Evolutionary conservation across 1,140 invertebrate genomes (phyloP).

Genomic region (Ptiloglossa arizonensis): DNA sequence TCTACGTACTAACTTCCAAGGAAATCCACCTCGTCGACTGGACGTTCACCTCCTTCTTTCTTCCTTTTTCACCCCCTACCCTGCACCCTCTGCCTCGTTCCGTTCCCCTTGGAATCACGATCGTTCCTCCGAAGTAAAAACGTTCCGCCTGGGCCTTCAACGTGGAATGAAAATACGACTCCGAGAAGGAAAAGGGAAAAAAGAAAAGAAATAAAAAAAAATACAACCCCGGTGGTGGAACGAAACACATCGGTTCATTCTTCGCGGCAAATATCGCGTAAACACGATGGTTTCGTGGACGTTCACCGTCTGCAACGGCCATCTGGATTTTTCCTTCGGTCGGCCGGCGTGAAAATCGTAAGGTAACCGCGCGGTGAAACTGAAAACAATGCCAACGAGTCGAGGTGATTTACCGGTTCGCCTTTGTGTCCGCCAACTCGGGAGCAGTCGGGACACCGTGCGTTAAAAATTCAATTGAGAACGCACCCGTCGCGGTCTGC

Average conservation of each 20-base stretch:
- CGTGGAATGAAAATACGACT: no score
- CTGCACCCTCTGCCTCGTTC: neutral
- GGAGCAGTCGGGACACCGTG: neutral
- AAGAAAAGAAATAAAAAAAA: conserved; percentile 34
- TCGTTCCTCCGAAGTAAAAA: conserved; percentile 36
- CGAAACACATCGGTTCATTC: conserved; percentile 34
- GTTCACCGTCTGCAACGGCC: neutral
- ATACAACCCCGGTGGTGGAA: neutral
- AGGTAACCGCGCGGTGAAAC: no score
- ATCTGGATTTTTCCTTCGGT: no score
- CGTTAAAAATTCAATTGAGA: neutral
- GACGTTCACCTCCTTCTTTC: conserved; percentile 47
- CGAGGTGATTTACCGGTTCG: neutral
- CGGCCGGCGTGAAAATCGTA: neutral
- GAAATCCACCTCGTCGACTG: conserved; percentile 66
- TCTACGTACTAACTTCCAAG: conserved; percentile 65
- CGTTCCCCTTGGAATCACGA: conserved; percentile 41
- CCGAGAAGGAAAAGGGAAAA: no score
- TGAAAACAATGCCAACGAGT: conserved; percentile 8
- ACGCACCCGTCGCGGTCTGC: neutral
- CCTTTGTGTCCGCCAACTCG: neutral
- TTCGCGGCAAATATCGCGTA: conserved; percentile 35
- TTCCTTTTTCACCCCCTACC: conserved; percentile 26
- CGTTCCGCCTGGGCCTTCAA: conserved; percentile 15
- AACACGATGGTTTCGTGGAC: neutral